These are phyloP conservation scores for Hofmannophila pseudospretella DNA, from an alignment of 2,888 invertebrate genomes.

Conservation along the genomic window DNA sequence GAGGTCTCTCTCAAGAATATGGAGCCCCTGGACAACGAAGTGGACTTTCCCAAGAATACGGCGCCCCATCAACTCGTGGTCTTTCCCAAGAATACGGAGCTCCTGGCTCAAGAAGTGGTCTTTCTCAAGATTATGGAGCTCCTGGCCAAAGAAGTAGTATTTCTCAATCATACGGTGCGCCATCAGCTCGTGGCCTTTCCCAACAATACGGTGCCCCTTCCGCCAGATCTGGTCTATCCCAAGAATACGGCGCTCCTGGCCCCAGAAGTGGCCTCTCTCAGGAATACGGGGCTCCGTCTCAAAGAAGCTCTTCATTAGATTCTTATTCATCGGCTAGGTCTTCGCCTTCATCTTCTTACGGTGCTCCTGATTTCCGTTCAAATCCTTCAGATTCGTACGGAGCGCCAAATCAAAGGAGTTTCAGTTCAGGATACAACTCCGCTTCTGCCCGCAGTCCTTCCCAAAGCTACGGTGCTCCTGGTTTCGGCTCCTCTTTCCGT, in stretches of 20 bases:
- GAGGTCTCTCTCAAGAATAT: slow-evolving; percentile 14
- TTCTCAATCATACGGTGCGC: slow-evolving; percentile 6
- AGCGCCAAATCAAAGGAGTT: slow-evolving; percentile 4
- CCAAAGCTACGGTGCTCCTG: slow-evolving; percentile 30
- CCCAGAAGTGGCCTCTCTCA: slow-evolving; percentile 18
- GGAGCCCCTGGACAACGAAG: slow-evolving; percentile 22
- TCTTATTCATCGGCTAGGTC: slow-evolving; percentile 28
- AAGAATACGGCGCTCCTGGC: slow-evolving; percentile 33
- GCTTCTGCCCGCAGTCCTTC: slow-evolving; percentile 30
- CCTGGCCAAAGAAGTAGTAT: slow-evolving; percentile 13
- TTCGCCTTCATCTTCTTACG: slow-evolving; percentile 30
- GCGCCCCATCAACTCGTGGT: slow-evolving; percentile 13
- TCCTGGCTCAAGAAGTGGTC: slow-evolving; percentile 15
- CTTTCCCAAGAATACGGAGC: slow-evolving; percentile 31
- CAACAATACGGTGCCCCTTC: slow-evolving; percentile 26
- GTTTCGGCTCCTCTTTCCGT: slow-evolving; percentile 11
- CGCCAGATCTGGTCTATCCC: slow-evolving; percentile 20
- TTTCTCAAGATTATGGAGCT: slow-evolving; percentile 19
- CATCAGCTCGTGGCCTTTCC: slow-evolving; percentile 20
- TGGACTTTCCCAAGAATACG: slow-evolving; percentile 7
- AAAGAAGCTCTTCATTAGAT: slow-evolving; percentile 12
- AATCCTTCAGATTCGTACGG: slow-evolving; percentile 41
- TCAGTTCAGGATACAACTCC: slow-evolving; percentile 2
- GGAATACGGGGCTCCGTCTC: slow-evolving; percentile 35
- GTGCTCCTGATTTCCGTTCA: slow-evolving; percentile 34